Base-by-base conservation (phyloP, 2,888 invertebrate genomes). In the Orgyia antiqua region DNA sequence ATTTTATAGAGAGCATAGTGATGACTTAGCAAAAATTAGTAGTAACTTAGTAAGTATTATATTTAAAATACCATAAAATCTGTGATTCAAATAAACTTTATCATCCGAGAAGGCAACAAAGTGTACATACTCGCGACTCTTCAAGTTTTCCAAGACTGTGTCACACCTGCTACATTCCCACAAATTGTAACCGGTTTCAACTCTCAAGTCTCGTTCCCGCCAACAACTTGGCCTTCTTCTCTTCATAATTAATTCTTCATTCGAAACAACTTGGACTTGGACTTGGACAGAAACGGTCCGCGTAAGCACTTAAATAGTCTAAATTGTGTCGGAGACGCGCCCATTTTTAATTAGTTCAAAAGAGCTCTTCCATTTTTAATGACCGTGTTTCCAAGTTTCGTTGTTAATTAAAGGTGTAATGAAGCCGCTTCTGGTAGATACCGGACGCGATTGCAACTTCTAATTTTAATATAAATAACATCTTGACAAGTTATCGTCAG, bases 211-310 rank as follows among this genome's bases (percentile, higher is more conserved):
- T 65, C 68, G 62, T 59, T 57, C 59, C 59, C 46, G 57, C 49
- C 57, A 49, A 53, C 62, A 58, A 79, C 76, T 67, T 78, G 77
- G 63, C 64, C 66, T 76, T 72, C 67, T 62, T 62, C 72, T 62
- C 74, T 79, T 80, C 82, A 83, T 86, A 84, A 86, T 84, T 86
- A 84, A 86, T 86, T 86, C 84, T 84, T 86, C 83, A 84, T 78
- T 83, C 80, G 71, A 73, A 71, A 75, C 73, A 80, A 84, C 72
- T 84, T 69, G 58, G 61, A 68, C 67, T 72, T 73, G 79, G 75
- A 68, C 66, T 72, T 73, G 79, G 76, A 76, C 78, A 73, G 73
- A 68, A 66, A 55, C 71, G 70, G 68, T 67, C 69, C 74, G 72
- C 73, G 73, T 77, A 68, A 78, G 77, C 80, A 83, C 79, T 83